These are phyloP conservation scores for Catocala fraxini DNA, from an alignment of 2,888 invertebrate genomes.

Conservation along the genomic window DNA sequence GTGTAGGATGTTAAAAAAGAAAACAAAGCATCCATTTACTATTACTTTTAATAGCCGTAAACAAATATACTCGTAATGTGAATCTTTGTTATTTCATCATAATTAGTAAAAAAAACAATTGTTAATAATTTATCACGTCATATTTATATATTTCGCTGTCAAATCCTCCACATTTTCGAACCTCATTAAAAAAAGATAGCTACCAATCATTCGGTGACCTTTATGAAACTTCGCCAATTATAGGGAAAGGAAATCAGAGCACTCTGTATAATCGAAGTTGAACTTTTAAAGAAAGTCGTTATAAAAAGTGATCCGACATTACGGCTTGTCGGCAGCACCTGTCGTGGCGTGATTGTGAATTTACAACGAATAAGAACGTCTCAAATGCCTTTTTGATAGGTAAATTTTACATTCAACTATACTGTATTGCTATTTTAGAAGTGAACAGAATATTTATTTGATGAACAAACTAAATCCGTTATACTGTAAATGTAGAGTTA, in stretches of 20 bases:
- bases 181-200: conserved; percentile 43
- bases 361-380: conserved; percentile 46
- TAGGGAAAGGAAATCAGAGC: conserved; percentile 52
- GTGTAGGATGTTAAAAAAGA: no score
- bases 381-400: conserved; percentile 40
- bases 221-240: conserved; percentile 48
- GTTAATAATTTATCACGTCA: no score
- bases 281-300: conserved; percentile 66
- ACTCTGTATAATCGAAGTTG: conserved; percentile 62
- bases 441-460: no score
- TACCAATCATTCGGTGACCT: conserved; percentile 43
- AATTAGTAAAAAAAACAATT: no score
- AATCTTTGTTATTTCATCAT: no score
- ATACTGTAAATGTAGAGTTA: no score
- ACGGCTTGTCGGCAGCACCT: conserved; percentile 72
- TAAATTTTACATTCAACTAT: not conserved
- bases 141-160: not conserved
- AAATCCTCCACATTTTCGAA: conserved; percentile 10
- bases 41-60: no score
- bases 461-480: no score
- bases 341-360: conserved; percentile 78
- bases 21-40: no score
- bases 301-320: conserved; percentile 66
- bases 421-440: no score
- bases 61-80: no score